Conservation (phyloP, 2,888 invertebrate genomes). For the Pollenia labialis region DNA sequence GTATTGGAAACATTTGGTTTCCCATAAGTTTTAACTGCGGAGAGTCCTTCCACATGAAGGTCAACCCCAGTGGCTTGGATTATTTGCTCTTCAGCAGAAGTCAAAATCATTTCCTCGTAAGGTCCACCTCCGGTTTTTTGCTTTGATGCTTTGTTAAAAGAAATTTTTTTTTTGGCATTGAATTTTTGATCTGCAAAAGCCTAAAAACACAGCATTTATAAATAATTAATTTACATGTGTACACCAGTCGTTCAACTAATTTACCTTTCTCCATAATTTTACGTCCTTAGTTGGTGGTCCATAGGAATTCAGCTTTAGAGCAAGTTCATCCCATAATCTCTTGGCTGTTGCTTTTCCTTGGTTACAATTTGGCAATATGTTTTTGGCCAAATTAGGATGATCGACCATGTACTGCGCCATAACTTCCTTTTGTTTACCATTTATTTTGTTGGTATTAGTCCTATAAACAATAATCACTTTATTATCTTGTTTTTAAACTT, state of each 20-base stretch:
- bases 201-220: slow-evolving; percentile 8
- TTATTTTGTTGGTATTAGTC: slow-evolving; percentile 37
- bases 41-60: slow-evolving; percentile 12
- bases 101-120: slow-evolving; percentile 34
- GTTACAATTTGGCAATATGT: slow-evolving; percentile 32
- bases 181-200: slow-evolving; percentile 32
- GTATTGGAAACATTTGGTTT: neutral
- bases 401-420: slow-evolving; percentile 35
- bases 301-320: slow-evolving; percentile 10
- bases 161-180: slow-evolving; percentile 7
- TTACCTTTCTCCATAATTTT: slow-evolving; percentile 31
- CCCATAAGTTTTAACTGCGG: slow-evolving; percentile 8
- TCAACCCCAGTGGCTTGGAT: slow-evolving; percentile 39
- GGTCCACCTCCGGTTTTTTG: slow-evolving; percentile 24
- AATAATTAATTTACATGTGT: neutral
- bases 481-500: too few species aligned
- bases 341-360: slow-evolving; percentile 31
- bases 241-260: neutral
- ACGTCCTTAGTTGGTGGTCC: slow-evolving; percentile 20
- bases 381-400: slow-evolving; percentile 46
- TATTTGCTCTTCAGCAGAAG: slow-evolving; percentile 35
- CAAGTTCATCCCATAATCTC: slow-evolving; percentile 25
- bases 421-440: slow-evolving; percentile 28
- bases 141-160: slow-evolving; percentile 18
- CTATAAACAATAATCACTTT: neutral